Percentiles rank a stretch among this genome's conserved stretches.
phyloP scores from a whole-genome alignment of 2,888 invertebrate genomes.

The Lasioglossum malachurum region DNA sequence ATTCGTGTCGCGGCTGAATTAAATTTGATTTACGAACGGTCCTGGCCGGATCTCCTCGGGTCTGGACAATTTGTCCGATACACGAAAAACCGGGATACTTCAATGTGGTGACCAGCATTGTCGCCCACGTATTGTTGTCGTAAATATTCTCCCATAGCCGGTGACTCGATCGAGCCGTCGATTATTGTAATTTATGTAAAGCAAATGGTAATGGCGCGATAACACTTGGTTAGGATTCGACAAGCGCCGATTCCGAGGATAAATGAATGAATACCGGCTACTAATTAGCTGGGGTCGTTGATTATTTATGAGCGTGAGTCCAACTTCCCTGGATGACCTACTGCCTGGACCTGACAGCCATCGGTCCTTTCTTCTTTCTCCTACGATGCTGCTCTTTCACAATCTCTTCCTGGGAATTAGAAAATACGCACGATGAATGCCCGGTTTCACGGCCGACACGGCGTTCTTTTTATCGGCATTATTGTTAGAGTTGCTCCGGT shows the following conservation, averaged over 20 bases:
- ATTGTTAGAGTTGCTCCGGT: neutral
- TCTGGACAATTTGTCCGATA: neutral
- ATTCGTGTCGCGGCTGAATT: constrained; percentile 20
- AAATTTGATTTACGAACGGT: constrained; percentile 16
- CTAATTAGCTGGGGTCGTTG: neutral
- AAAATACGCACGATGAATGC: constrained; percentile 21
- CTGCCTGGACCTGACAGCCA: neutral
- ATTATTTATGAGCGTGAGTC: constrained; percentile 22
- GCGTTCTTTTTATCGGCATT: constrained; percentile 1
- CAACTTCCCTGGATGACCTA: constrained; percentile 28
- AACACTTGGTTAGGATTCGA: constrained; percentile 17
- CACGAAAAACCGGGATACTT: neutral
- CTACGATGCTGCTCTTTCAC: constrained; percentile 7
- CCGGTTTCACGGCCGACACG: constrained; percentile 12
- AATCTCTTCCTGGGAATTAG: constrained; percentile 21
- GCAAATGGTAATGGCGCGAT: constrained; percentile 3
- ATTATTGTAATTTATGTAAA: constrained; percentile 28
- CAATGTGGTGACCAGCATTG: neutral
- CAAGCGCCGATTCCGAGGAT: neutral
- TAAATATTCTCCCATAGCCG: neutral
- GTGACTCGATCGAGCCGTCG: neutral
- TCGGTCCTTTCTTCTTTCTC: constrained; percentile 18
- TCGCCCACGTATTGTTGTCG: neutral
- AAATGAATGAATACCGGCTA: constrained; percentile 1
- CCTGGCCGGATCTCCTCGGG: neutral